phyloP scores from a whole-genome alignment of 2,113 vertebrate genomes.

The Oncorhynchus keta region DNA sequence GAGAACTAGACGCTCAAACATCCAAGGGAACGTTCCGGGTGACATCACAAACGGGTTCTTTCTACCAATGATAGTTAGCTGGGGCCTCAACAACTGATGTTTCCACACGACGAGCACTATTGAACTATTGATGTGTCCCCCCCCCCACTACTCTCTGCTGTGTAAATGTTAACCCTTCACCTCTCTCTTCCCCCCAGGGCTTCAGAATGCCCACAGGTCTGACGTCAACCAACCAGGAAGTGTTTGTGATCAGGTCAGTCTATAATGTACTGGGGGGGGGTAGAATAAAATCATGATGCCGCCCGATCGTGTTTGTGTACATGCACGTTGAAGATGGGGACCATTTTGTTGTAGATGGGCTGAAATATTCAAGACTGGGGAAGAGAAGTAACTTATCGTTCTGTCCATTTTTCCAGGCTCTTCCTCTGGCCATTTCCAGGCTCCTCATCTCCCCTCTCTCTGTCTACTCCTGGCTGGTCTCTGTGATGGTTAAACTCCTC shows the following conservation, averaged over 20 bases:
- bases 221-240: constrained; percentile 5
- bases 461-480: constrained; percentile 58
- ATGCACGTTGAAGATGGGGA: not conserved
- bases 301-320: too few relatives aligned
- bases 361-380: not conserved
- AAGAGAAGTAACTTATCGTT: not conserved
- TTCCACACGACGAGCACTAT: too few relatives aligned
- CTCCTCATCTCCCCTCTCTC: constrained; percentile 60
- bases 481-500: constrained; percentile 48
- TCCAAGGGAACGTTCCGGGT: too few relatives aligned
- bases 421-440: constrained; percentile 41
- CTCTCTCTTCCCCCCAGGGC: constrained; percentile 46
- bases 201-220: constrained; percentile 37
- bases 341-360: not conserved
- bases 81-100: too few relatives aligned
- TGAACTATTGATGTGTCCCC: not conserved
- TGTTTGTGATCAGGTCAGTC: constrained; percentile 46
- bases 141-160: too few relatives aligned
- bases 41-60: too few relatives aligned
- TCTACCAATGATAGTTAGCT: too few relatives aligned
- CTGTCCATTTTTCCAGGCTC: constrained; percentile 22
- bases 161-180: too few relatives aligned
- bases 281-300: too few relatives aligned
- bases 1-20: too few relatives aligned
- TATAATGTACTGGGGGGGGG: too few relatives aligned